A percentile compares a stretch with the other conserved stretches of the same genome.
Conservation (phyloP, 2,113 vertebrate genomes). For the Microtus pennsylvanicus region DNA sequence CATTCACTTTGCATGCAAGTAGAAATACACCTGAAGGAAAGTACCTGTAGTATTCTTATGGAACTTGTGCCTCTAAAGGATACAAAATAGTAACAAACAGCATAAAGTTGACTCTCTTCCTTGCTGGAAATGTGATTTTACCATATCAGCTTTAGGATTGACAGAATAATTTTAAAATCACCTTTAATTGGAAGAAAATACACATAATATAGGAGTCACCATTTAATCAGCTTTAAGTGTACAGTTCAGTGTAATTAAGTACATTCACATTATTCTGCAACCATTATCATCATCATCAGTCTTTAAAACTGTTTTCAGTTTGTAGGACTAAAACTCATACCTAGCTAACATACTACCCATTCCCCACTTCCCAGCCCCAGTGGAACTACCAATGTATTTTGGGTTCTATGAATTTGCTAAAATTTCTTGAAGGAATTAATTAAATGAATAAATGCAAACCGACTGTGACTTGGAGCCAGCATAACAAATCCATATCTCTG, state of each 20-base stretch:
- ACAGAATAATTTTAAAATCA: background rate
- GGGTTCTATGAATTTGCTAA: constrained; percentile 12
- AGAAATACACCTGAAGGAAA: background rate
- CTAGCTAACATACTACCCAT: background rate
- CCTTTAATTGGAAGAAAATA: constrained; percentile 11
- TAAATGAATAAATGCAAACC: constrained; percentile 41
- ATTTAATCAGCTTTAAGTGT: background rate
- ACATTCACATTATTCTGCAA: background rate
- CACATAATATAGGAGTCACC: background rate
- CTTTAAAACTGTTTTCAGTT: background rate
- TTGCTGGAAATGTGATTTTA: background rate
- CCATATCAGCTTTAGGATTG: background rate
- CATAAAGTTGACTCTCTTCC: background rate
- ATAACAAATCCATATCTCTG: background rate
- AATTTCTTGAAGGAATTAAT: background rate
- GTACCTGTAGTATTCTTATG: background rate
- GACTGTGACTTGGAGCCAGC: background rate
- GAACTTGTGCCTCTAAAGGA: constrained; percentile 27
- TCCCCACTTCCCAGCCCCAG: background rate
- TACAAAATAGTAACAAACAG: background rate
- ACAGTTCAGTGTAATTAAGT: background rate
- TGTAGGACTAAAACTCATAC: background rate
- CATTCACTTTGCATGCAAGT: background rate
- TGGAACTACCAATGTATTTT: background rate
- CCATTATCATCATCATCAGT: background rate